Conservation (phyloP, 2,113 vertebrate species). For the Anseranas semipalmata region DNA sequence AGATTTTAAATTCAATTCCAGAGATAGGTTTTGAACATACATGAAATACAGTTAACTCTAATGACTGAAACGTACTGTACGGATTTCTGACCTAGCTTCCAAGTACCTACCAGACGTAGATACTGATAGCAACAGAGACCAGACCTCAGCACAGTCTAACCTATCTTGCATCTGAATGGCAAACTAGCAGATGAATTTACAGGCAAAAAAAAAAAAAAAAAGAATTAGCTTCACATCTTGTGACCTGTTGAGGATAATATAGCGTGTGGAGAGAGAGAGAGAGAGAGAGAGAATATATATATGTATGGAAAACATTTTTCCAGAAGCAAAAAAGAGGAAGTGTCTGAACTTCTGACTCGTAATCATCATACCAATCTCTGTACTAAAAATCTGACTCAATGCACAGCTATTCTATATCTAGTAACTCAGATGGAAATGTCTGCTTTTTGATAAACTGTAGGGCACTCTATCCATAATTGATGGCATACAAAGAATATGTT, state of each 20-base stretch:
- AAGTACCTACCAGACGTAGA: background rate
- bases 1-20: background rate
- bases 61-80: background rate
- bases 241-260: too few species aligned
- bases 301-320: background rate
- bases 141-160: background rate
- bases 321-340: background rate
- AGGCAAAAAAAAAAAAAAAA: background rate
- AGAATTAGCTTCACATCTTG: background rate
- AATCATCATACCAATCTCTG: background rate
- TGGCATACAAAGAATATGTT: background rate
- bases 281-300: too few species aligned
- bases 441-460: background rate
- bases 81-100: background rate
- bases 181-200: background rate
- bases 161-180: background rate
- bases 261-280: too few species aligned
- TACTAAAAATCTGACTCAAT: background rate
- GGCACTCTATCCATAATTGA: background rate
- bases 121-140: background rate
- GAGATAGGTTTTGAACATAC: background rate
- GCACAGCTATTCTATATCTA: background rate
- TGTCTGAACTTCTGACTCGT: background rate
- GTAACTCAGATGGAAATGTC: background rate
- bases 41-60: background rate